These are phyloP conservation scores for Sternarchorhynchus goeldii DNA, from an alignment of 2,797 vertebrate species.

Conservation along the genomic window DNA sequence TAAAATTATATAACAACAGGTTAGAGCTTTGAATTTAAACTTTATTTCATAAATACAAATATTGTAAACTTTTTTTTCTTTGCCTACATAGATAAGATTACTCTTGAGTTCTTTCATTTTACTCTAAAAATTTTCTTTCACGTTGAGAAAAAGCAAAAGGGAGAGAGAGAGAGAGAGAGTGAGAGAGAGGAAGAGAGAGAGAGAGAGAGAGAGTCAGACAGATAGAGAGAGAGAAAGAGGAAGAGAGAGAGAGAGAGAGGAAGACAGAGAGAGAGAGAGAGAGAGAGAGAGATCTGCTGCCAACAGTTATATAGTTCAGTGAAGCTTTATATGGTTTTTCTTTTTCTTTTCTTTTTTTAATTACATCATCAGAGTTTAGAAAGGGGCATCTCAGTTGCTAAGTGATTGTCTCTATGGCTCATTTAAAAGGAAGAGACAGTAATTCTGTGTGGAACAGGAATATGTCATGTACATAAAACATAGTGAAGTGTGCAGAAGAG, in stretches of 20 bases:
- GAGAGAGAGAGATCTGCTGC: background rate
- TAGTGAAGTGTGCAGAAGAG: conserved; percentile 20
- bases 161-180: background rate
- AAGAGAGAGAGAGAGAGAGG: background rate
- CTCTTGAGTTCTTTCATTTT: background rate
- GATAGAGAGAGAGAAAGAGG: background rate
- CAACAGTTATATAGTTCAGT: background rate
- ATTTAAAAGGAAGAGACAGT: conserved; percentile 3
- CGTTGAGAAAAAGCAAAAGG: background rate
- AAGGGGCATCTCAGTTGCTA: conserved; percentile 43
- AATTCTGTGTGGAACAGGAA: conserved; percentile 1
- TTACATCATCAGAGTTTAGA: conserved; percentile 25
- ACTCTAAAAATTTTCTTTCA: background rate
- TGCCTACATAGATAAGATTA: background rate
- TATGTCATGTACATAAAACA: conserved; percentile 37
- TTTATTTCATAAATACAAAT: background rate
- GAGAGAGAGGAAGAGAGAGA: background rate
- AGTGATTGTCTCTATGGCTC: conserved; percentile 50
- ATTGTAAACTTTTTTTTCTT: background rate
- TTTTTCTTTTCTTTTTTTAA: conserved; percentile 19
- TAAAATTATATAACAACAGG: too few species aligned
- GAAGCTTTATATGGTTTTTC: conserved; percentile 11
- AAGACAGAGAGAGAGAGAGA: background rate
- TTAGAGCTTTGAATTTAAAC: background rate
- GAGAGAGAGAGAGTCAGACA: background rate